Conservation (phyloP, 2,113 vertebrate genomes). For the Tenebrosternarchus preto region DNA sequence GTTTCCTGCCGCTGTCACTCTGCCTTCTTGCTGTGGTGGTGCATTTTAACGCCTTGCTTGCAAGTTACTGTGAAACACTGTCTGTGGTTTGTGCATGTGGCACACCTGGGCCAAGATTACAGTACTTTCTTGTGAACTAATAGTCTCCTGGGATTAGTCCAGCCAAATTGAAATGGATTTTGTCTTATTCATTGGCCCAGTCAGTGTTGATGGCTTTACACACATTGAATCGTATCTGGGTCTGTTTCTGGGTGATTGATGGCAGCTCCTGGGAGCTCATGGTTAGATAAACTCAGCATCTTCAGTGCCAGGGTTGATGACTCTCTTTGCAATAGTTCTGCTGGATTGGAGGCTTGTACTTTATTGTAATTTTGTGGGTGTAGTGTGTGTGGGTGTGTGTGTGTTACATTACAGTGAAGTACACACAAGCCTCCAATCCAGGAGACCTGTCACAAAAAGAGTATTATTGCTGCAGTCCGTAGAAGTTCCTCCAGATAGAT, state of each 20-base stretch:
- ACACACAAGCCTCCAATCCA: too few species aligned
- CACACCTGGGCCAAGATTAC: constrained; percentile 20
- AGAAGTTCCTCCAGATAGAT: background rate
- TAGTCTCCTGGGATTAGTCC: constrained; percentile 25
- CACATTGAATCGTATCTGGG: background rate
- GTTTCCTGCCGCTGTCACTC: constrained; percentile 70
- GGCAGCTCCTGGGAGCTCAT: background rate
- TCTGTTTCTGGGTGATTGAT: background rate
- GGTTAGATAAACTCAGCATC: too few species aligned
- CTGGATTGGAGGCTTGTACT: too few species aligned
- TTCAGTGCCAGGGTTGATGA: too few species aligned
- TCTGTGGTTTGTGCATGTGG: constrained; percentile 49
- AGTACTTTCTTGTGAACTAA: constrained; percentile 45
- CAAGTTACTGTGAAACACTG: constrained; percentile 32
- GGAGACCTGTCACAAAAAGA: too few species aligned
- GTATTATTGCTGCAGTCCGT: background rate
- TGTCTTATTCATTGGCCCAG: background rate
- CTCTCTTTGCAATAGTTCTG: too few species aligned
- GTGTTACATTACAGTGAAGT: background rate
- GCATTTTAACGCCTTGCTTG: constrained; percentile 63
- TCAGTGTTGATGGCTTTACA: background rate
- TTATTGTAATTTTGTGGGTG: too few species aligned
- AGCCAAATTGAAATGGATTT: constrained; percentile 14
- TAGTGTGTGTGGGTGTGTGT: too few species aligned
- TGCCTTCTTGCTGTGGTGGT: constrained; percentile 72